Conservation (phyloP, 64 coral and sea anemone species). For the Montipora cactus region DNA sequence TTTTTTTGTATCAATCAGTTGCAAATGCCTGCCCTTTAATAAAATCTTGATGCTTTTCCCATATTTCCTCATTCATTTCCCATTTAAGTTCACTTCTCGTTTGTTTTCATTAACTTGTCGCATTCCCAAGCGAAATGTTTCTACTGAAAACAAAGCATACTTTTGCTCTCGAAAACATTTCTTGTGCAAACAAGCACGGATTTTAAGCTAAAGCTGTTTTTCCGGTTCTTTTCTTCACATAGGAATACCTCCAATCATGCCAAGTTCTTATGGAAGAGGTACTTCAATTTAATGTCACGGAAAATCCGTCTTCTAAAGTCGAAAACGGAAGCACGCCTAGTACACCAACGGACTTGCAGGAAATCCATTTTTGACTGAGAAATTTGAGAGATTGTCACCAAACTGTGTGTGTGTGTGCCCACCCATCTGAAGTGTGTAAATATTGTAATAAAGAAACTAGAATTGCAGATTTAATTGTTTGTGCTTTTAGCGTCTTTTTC, state of each 20-base stretch:
- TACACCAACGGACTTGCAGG: slow-evolving; percentile 97
- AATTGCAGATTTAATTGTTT: not conserved
- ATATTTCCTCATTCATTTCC: not conserved
- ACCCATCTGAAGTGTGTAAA: slow-evolving; percentile 50
- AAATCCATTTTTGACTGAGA: slow-evolving; percentile 90
- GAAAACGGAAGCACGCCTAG: slow-evolving; percentile 67
- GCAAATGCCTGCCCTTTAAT: no score
- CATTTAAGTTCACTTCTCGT: not conserved
- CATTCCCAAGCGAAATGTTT: not conserved
- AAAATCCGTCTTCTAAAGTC: slow-evolving; percentile 42
- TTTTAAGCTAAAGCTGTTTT: not conserved
- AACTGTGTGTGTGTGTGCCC: slow-evolving; percentile 21
- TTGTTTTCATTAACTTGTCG: not conserved
- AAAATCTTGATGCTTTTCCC: not conserved
- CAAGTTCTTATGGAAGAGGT: slow-evolving; percentile 98
- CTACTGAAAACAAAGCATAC: not conserved
- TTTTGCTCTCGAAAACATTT: not conserved
- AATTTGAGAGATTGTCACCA: slow-evolving; percentile 5
- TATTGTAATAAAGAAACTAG: slow-evolving; percentile 71
- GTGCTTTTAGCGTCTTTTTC: slow-evolving; percentile 16
- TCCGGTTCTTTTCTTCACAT: slow-evolving; percentile 16
- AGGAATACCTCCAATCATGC: slow-evolving; percentile 96
- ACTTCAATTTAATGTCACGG: slow-evolving; percentile 88
- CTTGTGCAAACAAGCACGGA: not conserved
- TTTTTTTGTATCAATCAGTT: no score